phyloP scores from a whole-genome alignment of 2,797 vertebrate species.

The Chrysocyon brachyurus region DNA sequence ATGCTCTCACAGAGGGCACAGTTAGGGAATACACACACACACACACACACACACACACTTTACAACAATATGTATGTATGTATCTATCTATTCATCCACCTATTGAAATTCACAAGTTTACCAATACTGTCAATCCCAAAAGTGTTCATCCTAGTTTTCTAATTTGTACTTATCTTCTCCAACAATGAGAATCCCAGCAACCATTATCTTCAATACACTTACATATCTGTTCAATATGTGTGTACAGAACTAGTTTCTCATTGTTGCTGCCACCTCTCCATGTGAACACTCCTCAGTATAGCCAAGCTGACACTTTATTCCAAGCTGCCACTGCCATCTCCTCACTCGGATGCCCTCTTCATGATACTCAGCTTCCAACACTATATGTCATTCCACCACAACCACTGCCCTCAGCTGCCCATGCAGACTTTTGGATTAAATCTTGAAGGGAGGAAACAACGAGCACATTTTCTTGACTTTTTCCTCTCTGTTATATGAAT shows the following conservation, averaged over 20 bases:
- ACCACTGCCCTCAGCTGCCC: background rate
- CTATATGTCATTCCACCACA: background rate
- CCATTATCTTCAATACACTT: background rate
- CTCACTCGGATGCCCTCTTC: background rate
- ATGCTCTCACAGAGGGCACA: background rate
- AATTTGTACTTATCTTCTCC: background rate
- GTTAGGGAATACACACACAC: background rate
- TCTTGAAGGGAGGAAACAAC: constrained; percentile 30
- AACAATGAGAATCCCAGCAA: background rate
- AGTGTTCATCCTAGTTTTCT: constrained; percentile 34
- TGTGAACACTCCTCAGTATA: background rate
- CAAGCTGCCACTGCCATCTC: background rate
- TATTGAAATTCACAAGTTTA: background rate
- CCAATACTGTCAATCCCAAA: background rate
- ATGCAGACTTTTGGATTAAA: background rate
- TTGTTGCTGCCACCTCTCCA: background rate
- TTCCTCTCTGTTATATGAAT: background rate
- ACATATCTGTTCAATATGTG: background rate
- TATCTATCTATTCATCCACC: background rate
- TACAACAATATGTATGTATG: background rate
- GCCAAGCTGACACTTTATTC: background rate
- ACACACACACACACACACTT: background rate
- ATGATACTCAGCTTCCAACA: background rate
- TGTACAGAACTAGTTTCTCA: background rate
- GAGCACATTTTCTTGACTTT: background rate